These are phyloP conservation scores for Halocynthia aurantium DNA, from an alignment of 23 tunicate species.

Conservation along the genomic window DNA sequence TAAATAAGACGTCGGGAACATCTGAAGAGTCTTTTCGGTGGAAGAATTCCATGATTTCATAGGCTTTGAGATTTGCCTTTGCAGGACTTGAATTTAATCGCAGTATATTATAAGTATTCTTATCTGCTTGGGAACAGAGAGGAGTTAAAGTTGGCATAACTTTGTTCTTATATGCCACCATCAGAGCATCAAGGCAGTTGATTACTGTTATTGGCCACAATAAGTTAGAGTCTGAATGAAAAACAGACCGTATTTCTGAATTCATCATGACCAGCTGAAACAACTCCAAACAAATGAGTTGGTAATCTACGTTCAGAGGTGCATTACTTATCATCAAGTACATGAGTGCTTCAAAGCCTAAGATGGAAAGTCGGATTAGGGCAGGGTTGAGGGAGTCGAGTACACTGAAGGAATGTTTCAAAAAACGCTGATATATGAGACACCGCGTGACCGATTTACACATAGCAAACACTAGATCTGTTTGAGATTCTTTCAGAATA, in stretches of 20 bases:
- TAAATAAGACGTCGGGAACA: slow-evolving; percentile 6
- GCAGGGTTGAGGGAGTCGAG: not conserved
- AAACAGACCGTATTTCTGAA: slow-evolving; percentile 3
- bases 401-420: not conserved
- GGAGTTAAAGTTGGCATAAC: too few relatives aligned
- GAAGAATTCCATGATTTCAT: too few relatives aligned
- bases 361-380: not conserved
- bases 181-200: too few relatives aligned
- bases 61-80: too few relatives aligned
- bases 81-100: too few relatives aligned
- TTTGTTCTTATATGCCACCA: too few relatives aligned
- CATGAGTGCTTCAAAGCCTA: not conserved
- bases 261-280: slow-evolving; percentile 30
- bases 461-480: not conserved
- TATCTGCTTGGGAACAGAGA: too few relatives aligned
- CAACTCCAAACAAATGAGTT: slow-evolving; percentile 28
- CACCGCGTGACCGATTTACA: slow-evolving; percentile 16
- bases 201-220: too few relatives aligned
- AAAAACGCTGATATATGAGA: not conserved
- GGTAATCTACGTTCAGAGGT: not conserved
- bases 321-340: not conserved
- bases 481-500: not conserved
- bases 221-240: slow-evolving; percentile 3
- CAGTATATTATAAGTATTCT: too few relatives aligned
- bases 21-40: too few relatives aligned